Conservation (phyloP, 2,888 invertebrate species). For the Rhingia campestris region DNA sequence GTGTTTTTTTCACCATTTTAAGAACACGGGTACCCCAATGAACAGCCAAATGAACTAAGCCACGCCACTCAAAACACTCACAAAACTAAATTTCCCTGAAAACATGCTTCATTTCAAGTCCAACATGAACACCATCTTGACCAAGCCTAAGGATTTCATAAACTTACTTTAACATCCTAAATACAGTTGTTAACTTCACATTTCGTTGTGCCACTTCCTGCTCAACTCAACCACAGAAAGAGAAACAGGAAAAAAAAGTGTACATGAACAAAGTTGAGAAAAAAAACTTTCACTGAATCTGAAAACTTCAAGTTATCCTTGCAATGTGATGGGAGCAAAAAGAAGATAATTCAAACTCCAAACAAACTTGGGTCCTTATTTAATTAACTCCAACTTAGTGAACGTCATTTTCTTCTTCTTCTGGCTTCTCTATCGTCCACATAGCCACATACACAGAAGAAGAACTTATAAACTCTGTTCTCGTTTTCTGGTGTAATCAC, state of each 20-base stretch:
- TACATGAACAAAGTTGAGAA: not conserved
- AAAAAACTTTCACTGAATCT: slow-evolving; percentile 42
- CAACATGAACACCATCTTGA: slow-evolving; percentile 3
- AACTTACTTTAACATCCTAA: slow-evolving; percentile 27
- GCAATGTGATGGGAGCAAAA: slow-evolving; percentile 38
- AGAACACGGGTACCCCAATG: no score
- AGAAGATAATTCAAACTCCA: slow-evolving; percentile 58
- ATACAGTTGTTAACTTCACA: slow-evolving; percentile 51
- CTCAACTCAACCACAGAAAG: slow-evolving; percentile 41
- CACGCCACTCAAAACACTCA: not conserved
- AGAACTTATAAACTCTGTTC: slow-evolving; percentile 26
- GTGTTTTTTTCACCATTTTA: no score
- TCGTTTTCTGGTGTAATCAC: slow-evolving; percentile 23
- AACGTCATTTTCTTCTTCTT: slow-evolving; percentile 26
- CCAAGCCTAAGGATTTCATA: not conserved
- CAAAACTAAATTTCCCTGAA: slow-evolving; percentile 7
- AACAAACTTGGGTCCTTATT: slow-evolving; percentile 66
- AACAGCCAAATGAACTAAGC: not conserved
- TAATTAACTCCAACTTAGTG: slow-evolving; percentile 60
- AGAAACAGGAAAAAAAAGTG: not conserved
- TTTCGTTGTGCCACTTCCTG: slow-evolving; percentile 42
- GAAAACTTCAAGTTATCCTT: slow-evolving; percentile 36
- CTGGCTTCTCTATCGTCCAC: not conserved
- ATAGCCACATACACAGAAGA: not conserved
- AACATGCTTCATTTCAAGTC: not conserved